These are phyloP conservation scores for Isichthys henryi DNA, from an alignment of 2,113 vertebrate species.

Conservation along the genomic window DNA sequence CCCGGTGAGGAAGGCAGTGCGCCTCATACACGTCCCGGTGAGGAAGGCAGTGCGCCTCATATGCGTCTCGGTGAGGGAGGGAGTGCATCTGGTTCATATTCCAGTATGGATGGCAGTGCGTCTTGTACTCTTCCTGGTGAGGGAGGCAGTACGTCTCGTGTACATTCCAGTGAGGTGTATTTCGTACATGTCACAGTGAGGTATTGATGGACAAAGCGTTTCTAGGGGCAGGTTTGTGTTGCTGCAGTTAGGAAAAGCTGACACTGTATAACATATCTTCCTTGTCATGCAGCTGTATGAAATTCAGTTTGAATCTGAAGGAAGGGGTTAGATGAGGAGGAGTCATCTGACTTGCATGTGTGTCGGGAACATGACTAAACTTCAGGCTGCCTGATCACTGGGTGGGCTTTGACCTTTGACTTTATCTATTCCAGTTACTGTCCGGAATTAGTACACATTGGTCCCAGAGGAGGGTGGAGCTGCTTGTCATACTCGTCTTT, in stretches of 20 bases:
- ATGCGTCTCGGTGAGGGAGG: background rate
- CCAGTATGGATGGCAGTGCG: background rate
- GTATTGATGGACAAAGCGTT: background rate
- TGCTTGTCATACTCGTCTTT: background rate
- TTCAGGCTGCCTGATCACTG: background rate
- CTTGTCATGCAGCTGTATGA: background rate
- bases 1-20: too few species aligned
- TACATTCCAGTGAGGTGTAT: too few species aligned
- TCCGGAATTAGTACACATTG: background rate
- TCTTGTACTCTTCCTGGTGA: background rate
- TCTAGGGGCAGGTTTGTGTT: background rate
- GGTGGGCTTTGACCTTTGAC: conserved; percentile 8
- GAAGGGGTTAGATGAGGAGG: background rate
- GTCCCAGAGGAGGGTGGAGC: background rate
- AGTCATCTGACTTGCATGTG: background rate
- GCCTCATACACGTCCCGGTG: background rate
- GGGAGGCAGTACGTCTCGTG: too few species aligned
- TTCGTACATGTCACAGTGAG: too few species aligned
- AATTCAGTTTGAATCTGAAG: background rate
- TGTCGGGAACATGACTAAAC: background rate
- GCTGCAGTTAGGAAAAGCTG: background rate
- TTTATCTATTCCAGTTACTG: background rate
- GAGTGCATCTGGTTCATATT: background rate
- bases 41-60: too few species aligned
- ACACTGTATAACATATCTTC: background rate